Conservation (phyloP, 2,888 invertebrate species). For the Drosophila vallismaia region DNA sequence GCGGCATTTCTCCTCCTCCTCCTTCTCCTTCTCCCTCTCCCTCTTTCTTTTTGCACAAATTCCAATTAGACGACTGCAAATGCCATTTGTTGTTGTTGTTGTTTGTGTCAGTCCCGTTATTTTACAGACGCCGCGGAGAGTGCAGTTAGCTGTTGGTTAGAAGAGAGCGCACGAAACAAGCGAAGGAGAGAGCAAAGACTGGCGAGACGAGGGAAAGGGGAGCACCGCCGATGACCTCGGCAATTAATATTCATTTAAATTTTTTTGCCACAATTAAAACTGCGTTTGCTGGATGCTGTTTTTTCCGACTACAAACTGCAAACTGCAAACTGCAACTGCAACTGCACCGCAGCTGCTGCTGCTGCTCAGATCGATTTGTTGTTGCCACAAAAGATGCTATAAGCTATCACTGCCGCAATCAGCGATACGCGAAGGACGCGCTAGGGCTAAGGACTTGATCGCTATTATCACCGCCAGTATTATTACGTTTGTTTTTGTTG, state of each 20-base stretch:
- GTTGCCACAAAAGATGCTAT: not conserved
- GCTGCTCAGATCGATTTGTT: slow-evolving; percentile 40
- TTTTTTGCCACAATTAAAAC: slow-evolving; percentile 48
- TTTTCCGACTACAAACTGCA: not conserved
- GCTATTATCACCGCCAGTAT: slow-evolving; percentile 20
- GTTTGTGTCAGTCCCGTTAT: slow-evolving; percentile 65
- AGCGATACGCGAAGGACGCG: not conserved
- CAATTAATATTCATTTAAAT: slow-evolving; percentile 75
- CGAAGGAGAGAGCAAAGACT: not conserved
- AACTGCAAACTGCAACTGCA: slow-evolving; percentile 6
- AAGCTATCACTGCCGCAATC: not conserved
- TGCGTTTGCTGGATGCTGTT: slow-evolving; percentile 25
- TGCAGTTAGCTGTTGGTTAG: slow-evolving; percentile 9
- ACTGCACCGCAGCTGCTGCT: slow-evolving; percentile 24
- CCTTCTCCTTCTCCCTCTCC: slow-evolving; percentile 7
- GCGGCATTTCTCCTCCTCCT: slow-evolving; percentile 53
- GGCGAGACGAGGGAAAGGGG: slow-evolving; percentile 4
- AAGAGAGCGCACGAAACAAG: slow-evolving; percentile 5
- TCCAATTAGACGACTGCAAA: slow-evolving; percentile 70
- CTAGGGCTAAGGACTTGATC: not conserved
- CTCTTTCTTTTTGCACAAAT: slow-evolving; percentile 60
- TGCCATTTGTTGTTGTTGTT: slow-evolving; percentile 58
- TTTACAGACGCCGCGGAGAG: slow-evolving; percentile 52
- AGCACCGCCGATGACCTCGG: slow-evolving; percentile 57
- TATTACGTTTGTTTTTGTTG: slow-evolving; percentile 19